Evolutionary conservation across 2,797 vertebrate species (phyloP).

Genomic region (Coranthus polyacanthus): DNA sequence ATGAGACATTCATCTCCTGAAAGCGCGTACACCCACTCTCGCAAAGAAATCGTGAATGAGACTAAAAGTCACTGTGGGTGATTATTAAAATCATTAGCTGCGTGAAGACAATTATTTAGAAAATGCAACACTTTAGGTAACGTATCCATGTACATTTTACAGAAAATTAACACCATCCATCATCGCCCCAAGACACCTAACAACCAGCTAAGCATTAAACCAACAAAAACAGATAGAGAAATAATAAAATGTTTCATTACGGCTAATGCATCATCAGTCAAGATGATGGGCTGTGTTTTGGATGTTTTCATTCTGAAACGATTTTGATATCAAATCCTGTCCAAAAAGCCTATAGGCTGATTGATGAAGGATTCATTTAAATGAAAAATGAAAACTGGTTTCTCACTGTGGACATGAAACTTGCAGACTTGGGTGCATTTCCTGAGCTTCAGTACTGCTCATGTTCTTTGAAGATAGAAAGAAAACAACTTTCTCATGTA

Average conservation of each 20-base stretch:
- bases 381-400: conserved; percentile 18
- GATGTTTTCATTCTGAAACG: conserved; percentile 38
- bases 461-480: too few species aligned
- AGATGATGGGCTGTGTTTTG: conserved; percentile 29
- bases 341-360: conserved; percentile 30
- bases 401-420: conserved; percentile 1
- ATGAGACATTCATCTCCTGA: conserved; percentile 17
- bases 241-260: conserved; percentile 50
- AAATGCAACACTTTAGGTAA: conserved; percentile 27
- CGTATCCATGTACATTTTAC: conserved; percentile 21
- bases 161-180: conserved; percentile 42
- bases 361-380: conserved; percentile 33
- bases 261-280: conserved; percentile 55
- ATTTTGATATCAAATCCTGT: conserved; percentile 41
- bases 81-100: conserved; percentile 29
- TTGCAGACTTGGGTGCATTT: too few species aligned
- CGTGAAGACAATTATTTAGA: conserved; percentile 29
- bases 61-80: conserved; percentile 1
- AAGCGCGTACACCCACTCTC: conserved; percentile 9
- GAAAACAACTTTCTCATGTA: too few species aligned
- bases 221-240: conserved; percentile 8
- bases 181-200: conserved; percentile 4
- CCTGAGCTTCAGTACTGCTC: too few species aligned
- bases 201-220: conserved; percentile 15
- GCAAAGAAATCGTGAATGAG: conserved; percentile 4